Percentiles rank a stretch among this genome's conserved stretches.
Evolutionary conservation across 1,140 invertebrate species (phyloP).

Genomic region (Cylas formicarius): DNA sequence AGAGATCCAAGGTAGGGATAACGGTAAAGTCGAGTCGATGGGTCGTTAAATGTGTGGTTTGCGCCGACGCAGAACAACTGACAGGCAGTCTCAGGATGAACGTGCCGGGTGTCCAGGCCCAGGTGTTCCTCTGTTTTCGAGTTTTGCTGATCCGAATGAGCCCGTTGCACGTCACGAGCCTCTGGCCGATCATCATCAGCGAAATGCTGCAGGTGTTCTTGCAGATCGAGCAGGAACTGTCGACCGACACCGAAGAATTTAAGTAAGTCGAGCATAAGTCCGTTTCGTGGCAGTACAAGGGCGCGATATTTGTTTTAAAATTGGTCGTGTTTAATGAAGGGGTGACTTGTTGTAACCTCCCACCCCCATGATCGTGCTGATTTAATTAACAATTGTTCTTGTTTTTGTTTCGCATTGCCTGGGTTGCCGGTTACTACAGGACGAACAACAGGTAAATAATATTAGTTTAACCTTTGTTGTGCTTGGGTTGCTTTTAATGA

Average conservation of each 20-base stretch:
- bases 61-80: slow-evolving; percentile 62
- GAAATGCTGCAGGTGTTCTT: slow-evolving; percentile 90
- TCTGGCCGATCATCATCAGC: slow-evolving; percentile 92
- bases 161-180: slow-evolving; percentile 75
- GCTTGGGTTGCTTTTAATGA: too few relatives aligned
- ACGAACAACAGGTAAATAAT: slow-evolving; percentile 37
- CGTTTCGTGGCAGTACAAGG: too few relatives aligned
- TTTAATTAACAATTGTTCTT: slow-evolving; percentile 24
- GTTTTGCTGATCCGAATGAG: slow-evolving; percentile 84
- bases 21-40: too few relatives aligned
- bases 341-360: too few relatives aligned
- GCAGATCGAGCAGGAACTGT: slow-evolving; percentile 83
- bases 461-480: too few relatives aligned
- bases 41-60: slow-evolving; percentile 2
- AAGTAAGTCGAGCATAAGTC: slow-evolving; percentile 48
- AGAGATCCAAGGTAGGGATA: slow-evolving; percentile 77
- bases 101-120: slow-evolving; percentile 75
- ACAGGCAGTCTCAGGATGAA: slow-evolving; percentile 76
- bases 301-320: slow-evolving; percentile 13
- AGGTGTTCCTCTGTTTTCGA: slow-evolving; percentile 87
- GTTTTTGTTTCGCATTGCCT: slow-evolving; percentile 30
- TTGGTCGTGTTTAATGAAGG: not conserved
- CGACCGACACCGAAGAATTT: slow-evolving; percentile 70
- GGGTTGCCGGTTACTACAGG: slow-evolving; percentile 28
- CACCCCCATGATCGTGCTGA: not conserved